These are phyloP conservation scores for Portevinia maculata DNA, from an alignment of 2,888 invertebrate species.

Conservation along the genomic window DNA sequence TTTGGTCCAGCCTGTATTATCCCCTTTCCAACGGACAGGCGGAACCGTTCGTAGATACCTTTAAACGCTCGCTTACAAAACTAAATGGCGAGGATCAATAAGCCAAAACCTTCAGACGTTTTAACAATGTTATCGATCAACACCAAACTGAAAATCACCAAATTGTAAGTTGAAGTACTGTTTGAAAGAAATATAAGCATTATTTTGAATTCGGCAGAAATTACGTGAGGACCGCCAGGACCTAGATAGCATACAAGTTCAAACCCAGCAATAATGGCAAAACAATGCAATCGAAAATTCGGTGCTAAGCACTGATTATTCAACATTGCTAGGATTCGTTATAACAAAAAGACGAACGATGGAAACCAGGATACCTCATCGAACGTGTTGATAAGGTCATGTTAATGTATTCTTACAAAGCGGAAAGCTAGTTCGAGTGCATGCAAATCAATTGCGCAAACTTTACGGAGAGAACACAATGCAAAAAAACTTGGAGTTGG, in stretches of 20 bases:
- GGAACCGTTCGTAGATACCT: slow-evolving; percentile 73
- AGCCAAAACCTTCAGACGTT: slow-evolving; percentile 61
- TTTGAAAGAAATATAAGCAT: slow-evolving; percentile 66
- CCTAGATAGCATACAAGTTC: neutral
- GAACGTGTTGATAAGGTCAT: slow-evolving; percentile 60
- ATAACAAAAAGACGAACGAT: slow-evolving; percentile 48
- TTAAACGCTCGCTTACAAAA: slow-evolving; percentile 69
- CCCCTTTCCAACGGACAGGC: slow-evolving; percentile 74
- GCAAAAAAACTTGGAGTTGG: too few relatives aligned
- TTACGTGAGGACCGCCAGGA: neutral
- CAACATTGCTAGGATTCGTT: slow-evolving; percentile 38
- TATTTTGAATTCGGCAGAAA: slow-evolving; percentile 60
- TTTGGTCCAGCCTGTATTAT: slow-evolving; percentile 34
- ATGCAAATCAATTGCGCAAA: slow-evolving; percentile 55
- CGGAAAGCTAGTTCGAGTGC: slow-evolving; percentile 47
- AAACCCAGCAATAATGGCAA: slow-evolving; percentile 8
- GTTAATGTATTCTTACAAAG: slow-evolving; percentile 51
- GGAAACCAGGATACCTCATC: slow-evolving; percentile 40
- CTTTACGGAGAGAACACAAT: slow-evolving; percentile 7
- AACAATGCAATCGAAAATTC: slow-evolving; percentile 24
- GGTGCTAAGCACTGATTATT: neutral
- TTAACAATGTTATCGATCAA: slow-evolving; percentile 69
- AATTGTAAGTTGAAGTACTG: slow-evolving; percentile 56
- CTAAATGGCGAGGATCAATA: slow-evolving; percentile 57
- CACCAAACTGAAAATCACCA: slow-evolving; percentile 65